These are phyloP conservation scores for Episyrphus balteatus DNA, from an alignment of 1,140 invertebrate species.

Conservation along the genomic window DNA sequence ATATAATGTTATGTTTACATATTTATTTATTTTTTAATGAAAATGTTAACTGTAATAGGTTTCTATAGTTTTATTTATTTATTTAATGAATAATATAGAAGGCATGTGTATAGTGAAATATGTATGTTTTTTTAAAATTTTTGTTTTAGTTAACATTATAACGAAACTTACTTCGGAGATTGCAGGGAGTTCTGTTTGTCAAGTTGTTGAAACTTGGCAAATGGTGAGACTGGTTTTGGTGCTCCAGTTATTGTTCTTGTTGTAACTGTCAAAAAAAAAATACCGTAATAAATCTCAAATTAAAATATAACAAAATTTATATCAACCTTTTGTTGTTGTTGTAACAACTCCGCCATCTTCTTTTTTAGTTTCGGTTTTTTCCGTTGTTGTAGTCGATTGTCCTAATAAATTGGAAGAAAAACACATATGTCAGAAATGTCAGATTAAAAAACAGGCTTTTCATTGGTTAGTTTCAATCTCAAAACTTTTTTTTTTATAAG, in stretches of 20 bases:
- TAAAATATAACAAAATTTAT: not conserved
- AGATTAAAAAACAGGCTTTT: not conserved
- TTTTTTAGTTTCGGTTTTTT: slow-evolving; percentile 31
- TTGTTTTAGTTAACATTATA: not conserved
- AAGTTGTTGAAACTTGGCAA: slow-evolving; percentile 81
- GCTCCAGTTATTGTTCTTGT: slow-evolving; percentile 46
- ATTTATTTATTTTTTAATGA: too few species aligned
- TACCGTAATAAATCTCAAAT: slow-evolving; percentile 9
- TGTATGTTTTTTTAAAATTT: not conserved
- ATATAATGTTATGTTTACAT: too few species aligned
- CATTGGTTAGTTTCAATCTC: too few species aligned
- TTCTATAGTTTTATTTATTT: too few species aligned
- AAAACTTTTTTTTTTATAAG: too few species aligned
- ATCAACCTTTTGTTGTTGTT: slow-evolving; percentile 32
- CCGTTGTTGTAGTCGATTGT: slow-evolving; percentile 18
- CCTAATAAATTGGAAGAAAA: too few species aligned
- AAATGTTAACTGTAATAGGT: too few species aligned
- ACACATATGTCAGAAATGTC: not conserved
- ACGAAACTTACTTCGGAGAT: slow-evolving; percentile 56
- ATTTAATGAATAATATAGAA: too few species aligned
- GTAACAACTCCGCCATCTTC: slow-evolving; percentile 34
- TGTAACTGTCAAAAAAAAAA: slow-evolving; percentile 45
- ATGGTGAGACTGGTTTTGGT: slow-evolving; percentile 65
- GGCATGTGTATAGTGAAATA: too few species aligned
- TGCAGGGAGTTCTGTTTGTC: slow-evolving; percentile 69